Evolutionary conservation across 2,797 vertebrate genomes (phyloP), one percentile per base, ranked within the genome.

Genomic region (Oreochromis grahami): DNA sequence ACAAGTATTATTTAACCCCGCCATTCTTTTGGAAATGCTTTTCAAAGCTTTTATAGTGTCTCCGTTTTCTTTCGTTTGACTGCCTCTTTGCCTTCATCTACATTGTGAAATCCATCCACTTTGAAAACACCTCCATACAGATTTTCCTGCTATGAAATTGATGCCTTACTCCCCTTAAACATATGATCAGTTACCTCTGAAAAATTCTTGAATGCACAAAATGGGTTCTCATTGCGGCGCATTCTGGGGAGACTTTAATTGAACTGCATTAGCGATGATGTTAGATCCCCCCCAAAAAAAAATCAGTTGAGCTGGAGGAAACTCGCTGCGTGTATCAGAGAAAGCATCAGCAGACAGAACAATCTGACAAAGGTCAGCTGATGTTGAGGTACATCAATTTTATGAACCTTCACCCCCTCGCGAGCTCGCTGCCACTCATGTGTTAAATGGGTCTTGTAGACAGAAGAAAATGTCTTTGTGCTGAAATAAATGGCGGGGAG

Each of bases 401-500:
- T 89, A 94, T 92, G 92, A 92, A 90, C 93, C 91, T 53, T 87
- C 80, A 70, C 79, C 78, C 82, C 74, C 58, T 56, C 3, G 8
- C 52, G 43, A 87, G 81, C 85, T 88, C 15, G 74, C 93, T 89
- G 93, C 92, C 92, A 93, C 90, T 93, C 93, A 93, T 94, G 93
- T 94, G 91, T 93, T 94, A 94, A 95, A 95, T 95, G 89, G 92
- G 56, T 94, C 91, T 91, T 91, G 91, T 91, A 93, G 95, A 93
- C 88, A 81, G 91, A 91, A 58, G 88, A 89, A 89, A 92, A 90
- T 79, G 90, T 86, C 84, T 94, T 93, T 94, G 94, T 94, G 92
- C 87, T 80, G 88, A 89, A 92, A 93, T 90, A 94, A 95, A 94
- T 93, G 91, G 91, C 78, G 90, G 89, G 83, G 83, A 92, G 89